phyloP scores from a whole-genome alignment of 2,797 vertebrate genomes.

The Trematomus bernacchii region DNA sequence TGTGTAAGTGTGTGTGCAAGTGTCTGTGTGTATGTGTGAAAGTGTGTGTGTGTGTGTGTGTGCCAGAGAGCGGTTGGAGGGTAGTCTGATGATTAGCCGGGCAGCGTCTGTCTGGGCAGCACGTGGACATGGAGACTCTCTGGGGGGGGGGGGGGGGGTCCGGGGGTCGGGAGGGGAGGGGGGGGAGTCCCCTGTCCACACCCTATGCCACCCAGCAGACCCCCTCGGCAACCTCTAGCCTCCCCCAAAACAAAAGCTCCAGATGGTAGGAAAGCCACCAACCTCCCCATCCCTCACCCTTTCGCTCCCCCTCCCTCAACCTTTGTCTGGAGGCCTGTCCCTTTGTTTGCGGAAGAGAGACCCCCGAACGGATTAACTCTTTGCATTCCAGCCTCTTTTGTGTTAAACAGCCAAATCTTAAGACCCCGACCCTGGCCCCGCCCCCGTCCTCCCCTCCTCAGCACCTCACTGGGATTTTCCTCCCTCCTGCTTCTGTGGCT shows the following conservation, averaged over 20 bases:
- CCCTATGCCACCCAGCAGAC: slow-evolving; percentile 44
- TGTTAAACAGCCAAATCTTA: slow-evolving; percentile 88
- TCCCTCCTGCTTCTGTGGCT: slow-evolving; percentile 60
- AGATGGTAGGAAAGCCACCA: slow-evolving; percentile 87
- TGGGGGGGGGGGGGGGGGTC: slow-evolving; percentile 51
- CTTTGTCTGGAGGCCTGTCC: slow-evolving; percentile 87
- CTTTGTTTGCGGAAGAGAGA: slow-evolving; percentile 89
- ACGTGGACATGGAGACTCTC: slow-evolving; percentile 72
- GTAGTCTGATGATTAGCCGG: slow-evolving; percentile 68
- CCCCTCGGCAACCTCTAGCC: slow-evolving; percentile 60
- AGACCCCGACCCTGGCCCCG: slow-evolving; percentile 67
- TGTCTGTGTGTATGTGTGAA: slow-evolving; percentile 20
- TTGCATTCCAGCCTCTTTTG: slow-evolving; percentile 88
- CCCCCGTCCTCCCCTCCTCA: slow-evolving; percentile 56
- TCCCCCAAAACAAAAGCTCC: slow-evolving; percentile 87
- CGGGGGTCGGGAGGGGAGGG: slow-evolving; percentile 36
- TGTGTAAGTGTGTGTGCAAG: slow-evolving; percentile 7
- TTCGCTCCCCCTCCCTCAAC: slow-evolving; percentile 78
- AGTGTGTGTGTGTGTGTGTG: slow-evolving; percentile 14
- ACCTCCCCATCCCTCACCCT: slow-evolving; percentile 77
- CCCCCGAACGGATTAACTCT: slow-evolving; percentile 87
- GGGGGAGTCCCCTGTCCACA: slow-evolving; percentile 49
- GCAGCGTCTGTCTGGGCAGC: slow-evolving; percentile 81
- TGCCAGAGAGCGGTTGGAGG: slow-evolving; percentile 50
- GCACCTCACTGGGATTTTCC: slow-evolving; percentile 59